Conservation (phyloP, 2,113 vertebrate species). For the Laterallus jamaicensis region DNA sequence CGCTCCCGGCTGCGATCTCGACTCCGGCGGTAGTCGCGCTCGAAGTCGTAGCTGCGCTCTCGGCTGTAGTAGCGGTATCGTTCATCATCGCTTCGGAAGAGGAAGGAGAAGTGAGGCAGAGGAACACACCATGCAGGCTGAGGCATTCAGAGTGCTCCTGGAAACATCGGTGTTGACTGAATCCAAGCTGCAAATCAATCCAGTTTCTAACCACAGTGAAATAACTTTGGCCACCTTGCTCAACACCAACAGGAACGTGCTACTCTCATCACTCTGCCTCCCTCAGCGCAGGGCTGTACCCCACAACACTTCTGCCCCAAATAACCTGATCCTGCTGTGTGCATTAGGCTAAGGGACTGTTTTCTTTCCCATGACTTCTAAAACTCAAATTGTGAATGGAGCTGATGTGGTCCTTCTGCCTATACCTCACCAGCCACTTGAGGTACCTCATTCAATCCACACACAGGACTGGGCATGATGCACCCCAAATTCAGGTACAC, state of each 20-base stretch:
- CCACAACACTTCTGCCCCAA: rapidly evolving
- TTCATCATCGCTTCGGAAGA: conserved; percentile 52
- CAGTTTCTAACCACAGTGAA: neutral
- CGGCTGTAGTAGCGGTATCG: conserved; percentile 71
- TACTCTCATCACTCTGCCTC: neutral
- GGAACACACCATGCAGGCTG: neutral
- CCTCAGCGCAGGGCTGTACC: neutral
- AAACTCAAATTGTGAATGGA: rapidly evolving
- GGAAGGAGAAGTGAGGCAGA: neutral
- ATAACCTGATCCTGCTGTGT: rapidly evolving
- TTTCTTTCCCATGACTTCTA: neutral
- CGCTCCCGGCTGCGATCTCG: conserved; percentile 68
- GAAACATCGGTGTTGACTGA: rapidly evolving
- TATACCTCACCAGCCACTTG: neutral
- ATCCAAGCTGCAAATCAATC: neutral
- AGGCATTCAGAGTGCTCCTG: rapidly evolving
- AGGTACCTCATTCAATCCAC: neutral
- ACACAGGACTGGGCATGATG: rapidly evolving
- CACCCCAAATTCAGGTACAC: neutral
- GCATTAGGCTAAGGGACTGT: neutral
- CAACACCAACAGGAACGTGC: neutral
- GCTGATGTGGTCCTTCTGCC: neutral
- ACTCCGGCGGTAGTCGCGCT: conserved; percentile 70
- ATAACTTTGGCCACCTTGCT: neutral
- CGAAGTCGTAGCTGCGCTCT: conserved; percentile 72